Evolutionary conservation across 1,140 invertebrate species (phyloP), one percentile per base, ranked within the genome.

Genomic region (Ladona fulva): DNA sequence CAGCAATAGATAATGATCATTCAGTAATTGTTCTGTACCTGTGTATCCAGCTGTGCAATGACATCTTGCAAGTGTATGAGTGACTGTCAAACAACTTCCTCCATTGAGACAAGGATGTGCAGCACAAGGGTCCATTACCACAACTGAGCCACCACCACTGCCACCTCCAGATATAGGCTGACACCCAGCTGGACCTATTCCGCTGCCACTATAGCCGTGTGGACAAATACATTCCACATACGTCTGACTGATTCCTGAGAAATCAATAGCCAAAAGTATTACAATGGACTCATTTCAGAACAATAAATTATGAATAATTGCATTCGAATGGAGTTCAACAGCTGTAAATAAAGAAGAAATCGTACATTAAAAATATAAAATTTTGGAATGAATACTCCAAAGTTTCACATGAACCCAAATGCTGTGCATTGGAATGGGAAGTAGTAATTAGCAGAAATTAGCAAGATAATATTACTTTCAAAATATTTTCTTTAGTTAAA

Each of bases 121-220:
- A n/a, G 84, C 80, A 85, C 94, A 94, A 24, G 83, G 81, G 75
- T 83, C 85, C 19, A 81, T 79, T 19, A 66, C 16, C 5, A 16
- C 14, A 66, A 16, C n/a, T 5, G 16, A 19, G 5, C 52, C 52
- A n/a, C n/a, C n/a, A 74, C 84, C 83, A 42, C 79, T 80, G 5
- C 52, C 52, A 75, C 84, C 83, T 44, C 79, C 81, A 42, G 25
- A 29, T 14, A 79, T 77, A 12, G 79, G 22, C 37, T 87, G 79
- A 84, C 96, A 98, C 5, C 96, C 96, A 77, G 88, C 86, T 0
- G 89, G 84, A n/a, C 96, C 96, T 24, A 92, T 86, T 44, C 97
- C 96, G 82, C 86, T 89, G 0, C 96, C 97, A 22, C 86, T 83
- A 86, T 93, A 96, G 8, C 95, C 94, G 52, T 82, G 44, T 0